phyloP scores from a whole-genome alignment of 2,888 invertebrate species.

The Colostygia pectinataria region DNA sequence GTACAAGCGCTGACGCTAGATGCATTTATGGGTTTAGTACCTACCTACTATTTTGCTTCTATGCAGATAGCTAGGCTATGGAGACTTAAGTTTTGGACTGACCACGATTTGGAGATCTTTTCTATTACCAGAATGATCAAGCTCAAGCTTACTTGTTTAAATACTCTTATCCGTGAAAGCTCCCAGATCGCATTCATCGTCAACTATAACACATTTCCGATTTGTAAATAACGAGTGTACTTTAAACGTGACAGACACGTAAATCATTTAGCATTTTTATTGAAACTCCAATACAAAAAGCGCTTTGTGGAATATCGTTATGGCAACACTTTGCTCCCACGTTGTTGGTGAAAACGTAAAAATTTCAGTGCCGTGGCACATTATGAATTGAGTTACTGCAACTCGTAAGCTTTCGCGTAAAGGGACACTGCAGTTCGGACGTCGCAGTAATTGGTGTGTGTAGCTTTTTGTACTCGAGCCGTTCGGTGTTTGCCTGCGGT shows the following conservation, averaged over 20 bases:
- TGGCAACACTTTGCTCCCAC: constrained; percentile 23
- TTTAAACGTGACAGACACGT: constrained; percentile 32
- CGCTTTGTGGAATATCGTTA: constrained; percentile 29
- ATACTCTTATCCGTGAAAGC: constrained; percentile 5
- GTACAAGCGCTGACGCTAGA: constrained; percentile 49
- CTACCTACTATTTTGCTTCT: constrained; percentile 7
- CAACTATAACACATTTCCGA: constrained; percentile 15
- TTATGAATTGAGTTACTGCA: constrained; percentile 75
- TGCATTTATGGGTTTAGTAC: constrained; percentile 44
- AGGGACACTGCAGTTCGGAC: constrained; percentile 53
- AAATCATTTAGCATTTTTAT: constrained; percentile 31
- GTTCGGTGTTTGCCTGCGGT: constrained; percentile 69
- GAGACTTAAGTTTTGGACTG: too few species aligned
- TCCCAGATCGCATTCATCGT: constrained; percentile 9
- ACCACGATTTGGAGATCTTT: background rate
- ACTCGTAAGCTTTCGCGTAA: constrained; percentile 59
- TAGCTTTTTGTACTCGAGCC: constrained; percentile 69
- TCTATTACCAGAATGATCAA: constrained; percentile 7
- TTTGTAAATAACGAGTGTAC: constrained; percentile 19
- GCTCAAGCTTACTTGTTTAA: constrained; percentile 13
- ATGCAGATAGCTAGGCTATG: too few species aligned
- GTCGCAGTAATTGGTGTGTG: constrained; percentile 73
- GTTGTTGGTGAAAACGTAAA: constrained; percentile 57
- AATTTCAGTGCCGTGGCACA: constrained; percentile 54
- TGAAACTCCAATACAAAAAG: constrained; percentile 25